A percentile compares a stretch with the other conserved stretches of the same genome.
Evolutionary conservation across 2,888 invertebrate species (phyloP).

Genomic region (Cybosia mesomella): DNA sequence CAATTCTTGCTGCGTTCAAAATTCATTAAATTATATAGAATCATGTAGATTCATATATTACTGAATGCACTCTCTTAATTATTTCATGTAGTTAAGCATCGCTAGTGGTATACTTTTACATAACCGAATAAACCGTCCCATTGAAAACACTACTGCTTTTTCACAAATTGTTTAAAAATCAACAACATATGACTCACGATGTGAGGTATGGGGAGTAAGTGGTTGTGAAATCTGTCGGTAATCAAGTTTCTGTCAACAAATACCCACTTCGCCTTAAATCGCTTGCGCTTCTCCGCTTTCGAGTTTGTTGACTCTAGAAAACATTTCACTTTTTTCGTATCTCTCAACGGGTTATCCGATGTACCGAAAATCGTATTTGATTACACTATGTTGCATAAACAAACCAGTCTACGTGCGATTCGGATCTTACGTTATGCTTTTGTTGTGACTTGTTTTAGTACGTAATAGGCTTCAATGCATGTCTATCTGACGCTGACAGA

Average conservation of each 20-base stretch:
- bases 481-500: constrained; percentile 10
- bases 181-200: constrained; percentile 41
- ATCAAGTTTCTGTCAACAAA: constrained; percentile 62
- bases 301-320: constrained; percentile 63
- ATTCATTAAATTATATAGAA: not conserved
- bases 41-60: not conserved
- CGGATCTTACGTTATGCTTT: constrained; percentile 37
- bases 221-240: constrained; percentile 60
- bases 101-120: constrained; percentile 8
- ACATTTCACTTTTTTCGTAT: constrained; percentile 70
- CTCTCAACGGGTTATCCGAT: constrained; percentile 52
- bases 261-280: constrained; percentile 56
- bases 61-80: constrained; percentile 3
- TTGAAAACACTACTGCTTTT: constrained; percentile 8
- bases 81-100: constrained; percentile 18
- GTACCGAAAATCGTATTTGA: constrained; percentile 59
- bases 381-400: constrained; percentile 61
- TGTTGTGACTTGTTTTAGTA: constrained; percentile 32
- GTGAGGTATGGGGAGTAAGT: constrained; percentile 47
- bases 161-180: constrained; percentile 23
- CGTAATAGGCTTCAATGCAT: constrained; percentile 22
- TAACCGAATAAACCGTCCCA: not conserved
- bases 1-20: not conserved
- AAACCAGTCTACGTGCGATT: constrained; percentile 51
- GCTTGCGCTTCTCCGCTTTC: constrained; percentile 63